Evolutionary conservation across 1,140 invertebrate species (phyloP), one percentile per base, ranked within the genome.

Genomic region (Oncopodura yosiiana): DNA sequence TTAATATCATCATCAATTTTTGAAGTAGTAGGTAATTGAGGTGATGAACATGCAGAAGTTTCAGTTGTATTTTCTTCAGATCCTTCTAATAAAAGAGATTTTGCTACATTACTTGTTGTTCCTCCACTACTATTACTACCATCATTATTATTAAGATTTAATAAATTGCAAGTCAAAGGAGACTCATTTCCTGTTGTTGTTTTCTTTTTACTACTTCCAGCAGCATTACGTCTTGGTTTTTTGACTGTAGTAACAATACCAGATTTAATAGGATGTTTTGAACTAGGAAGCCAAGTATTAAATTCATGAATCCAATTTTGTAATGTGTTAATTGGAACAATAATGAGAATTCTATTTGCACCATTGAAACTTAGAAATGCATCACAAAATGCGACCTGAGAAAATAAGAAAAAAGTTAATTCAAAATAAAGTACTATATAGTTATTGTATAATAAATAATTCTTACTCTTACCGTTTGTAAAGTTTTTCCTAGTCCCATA

Each of bases 301-400:
- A 95, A 98, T 70, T 99, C 95, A 3, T 86, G 82, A 56, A 93
- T 71, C 95, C 95, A 99, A 75, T 99, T 99, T 73, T 99, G 94
- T 48, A 99, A 74, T 2, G 94, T 98, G 73, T 99, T 99, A 49
- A 99, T 96, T 1, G 95, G 95, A 77, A 98, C 95, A 61, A 99
- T 96, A 66, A 92, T 91, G 8, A 99, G 71, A 3, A 97, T 89
- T 29, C 83, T 87, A 67, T 82, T 87, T 5, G 86, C 85, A n/a
- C 77, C 77, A 0, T 92, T 95, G 67, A 89, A 82, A 45, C 91
- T 75, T 61, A 98, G 77, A 73, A 98, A 96, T 59, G 97, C 84
- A 72, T 98, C 93, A 68, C 87, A 87, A 73, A 98, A 98, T 61
- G 87, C 88, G 39, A 96, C 74, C 65, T 74, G 30, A 21, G 43